Percentiles rank a stretch among this genome's conserved stretches.
Conservation (phyloP, 1,140 invertebrate species). For the Drosophila bipectinata region DNA sequence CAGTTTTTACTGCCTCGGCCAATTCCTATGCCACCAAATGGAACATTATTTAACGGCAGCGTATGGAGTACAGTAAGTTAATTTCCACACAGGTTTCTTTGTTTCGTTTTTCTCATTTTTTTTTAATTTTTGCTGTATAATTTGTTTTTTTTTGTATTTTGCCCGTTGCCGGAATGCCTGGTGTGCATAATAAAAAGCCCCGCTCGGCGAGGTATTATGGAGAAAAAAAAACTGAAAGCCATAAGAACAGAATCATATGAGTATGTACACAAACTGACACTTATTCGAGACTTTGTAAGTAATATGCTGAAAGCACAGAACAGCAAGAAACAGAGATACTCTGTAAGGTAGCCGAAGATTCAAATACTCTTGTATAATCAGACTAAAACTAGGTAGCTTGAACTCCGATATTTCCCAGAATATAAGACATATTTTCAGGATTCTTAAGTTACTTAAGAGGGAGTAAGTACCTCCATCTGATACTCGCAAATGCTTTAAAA, state of each 20-base stretch:
- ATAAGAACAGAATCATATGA: constrained; percentile 51
- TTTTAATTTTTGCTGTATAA: constrained; percentile 39
- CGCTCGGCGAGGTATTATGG: constrained; percentile 58
- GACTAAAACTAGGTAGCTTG: too few relatives aligned
- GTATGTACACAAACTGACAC: constrained; percentile 20
- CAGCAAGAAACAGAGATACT: constrained; percentile 3
- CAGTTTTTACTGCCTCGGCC: constrained; percentile 48
- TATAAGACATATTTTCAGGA: too few relatives aligned
- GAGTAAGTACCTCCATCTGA: too few relatives aligned
- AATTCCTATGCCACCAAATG: constrained; percentile 48
- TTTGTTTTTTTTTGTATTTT: constrained; percentile 54
- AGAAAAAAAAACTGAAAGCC: constrained; percentile 57
- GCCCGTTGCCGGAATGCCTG: constrained; percentile 37
- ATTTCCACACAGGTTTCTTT: constrained; percentile 62
- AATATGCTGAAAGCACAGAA: constrained; percentile 69
- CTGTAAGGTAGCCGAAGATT: background rate
- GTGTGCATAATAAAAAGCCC: constrained; percentile 72
- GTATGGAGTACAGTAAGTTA: constrained; percentile 62
- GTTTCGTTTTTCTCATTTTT: constrained; percentile 3
- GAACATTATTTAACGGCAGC: constrained; percentile 59
- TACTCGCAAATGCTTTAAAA: background rate
- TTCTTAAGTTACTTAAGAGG: too few relatives aligned
- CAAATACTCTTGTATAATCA: constrained; percentile 4
- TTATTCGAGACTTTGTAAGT: constrained; percentile 67
- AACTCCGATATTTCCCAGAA: too few relatives aligned